Conservation (phyloP, 2,888 invertebrate genomes). For the Drosophila austrosaltans region DNA sequence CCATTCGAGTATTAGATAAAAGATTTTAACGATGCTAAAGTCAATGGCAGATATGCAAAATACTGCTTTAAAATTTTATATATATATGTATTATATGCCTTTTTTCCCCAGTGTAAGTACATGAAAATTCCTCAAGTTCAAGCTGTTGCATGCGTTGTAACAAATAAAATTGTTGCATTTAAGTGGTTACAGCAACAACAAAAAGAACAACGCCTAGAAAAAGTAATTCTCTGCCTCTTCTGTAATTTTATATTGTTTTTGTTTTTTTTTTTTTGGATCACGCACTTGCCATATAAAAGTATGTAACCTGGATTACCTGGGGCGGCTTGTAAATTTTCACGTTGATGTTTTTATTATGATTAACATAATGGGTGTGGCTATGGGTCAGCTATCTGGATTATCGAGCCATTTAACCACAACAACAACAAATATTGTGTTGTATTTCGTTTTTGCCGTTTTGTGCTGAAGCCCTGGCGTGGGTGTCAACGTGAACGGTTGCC, state of each 20-base stretch:
- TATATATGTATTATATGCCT: neutral
- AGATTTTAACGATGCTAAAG: no score
- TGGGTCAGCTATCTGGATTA: conserved; percentile 47
- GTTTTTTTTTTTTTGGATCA: conserved; percentile 5
- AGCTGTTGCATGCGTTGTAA: conserved; percentile 63
- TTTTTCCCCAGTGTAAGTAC: conserved; percentile 43
- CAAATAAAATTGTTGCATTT: conserved; percentile 79
- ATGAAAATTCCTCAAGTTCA: conserved; percentile 50
- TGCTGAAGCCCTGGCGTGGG: conserved; percentile 50
- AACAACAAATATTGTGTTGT: conserved; percentile 54
- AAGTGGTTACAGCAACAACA: conserved; percentile 61
- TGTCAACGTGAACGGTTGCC: conserved; percentile 40
- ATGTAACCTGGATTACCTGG: conserved; percentile 33
- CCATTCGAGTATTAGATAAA: no score
- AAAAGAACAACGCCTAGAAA: conserved; percentile 62
- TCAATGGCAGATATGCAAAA: no score
- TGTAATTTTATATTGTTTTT: no score
- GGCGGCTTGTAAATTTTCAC: conserved; percentile 69
- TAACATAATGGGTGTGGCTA: conserved; percentile 71
- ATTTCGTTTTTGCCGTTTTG: conserved; percentile 5
- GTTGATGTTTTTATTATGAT: conserved; percentile 78
- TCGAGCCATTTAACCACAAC: conserved; percentile 44
- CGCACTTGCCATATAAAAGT: conserved; percentile 31
- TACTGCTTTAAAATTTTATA: no score
- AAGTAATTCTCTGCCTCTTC: conserved; percentile 8